Percentiles rank a stretch among this genome's conserved stretches.
Evolutionary conservation across 1,140 invertebrate genomes (phyloP).

Genomic region (Phenacoccus solenopsis): DNA sequence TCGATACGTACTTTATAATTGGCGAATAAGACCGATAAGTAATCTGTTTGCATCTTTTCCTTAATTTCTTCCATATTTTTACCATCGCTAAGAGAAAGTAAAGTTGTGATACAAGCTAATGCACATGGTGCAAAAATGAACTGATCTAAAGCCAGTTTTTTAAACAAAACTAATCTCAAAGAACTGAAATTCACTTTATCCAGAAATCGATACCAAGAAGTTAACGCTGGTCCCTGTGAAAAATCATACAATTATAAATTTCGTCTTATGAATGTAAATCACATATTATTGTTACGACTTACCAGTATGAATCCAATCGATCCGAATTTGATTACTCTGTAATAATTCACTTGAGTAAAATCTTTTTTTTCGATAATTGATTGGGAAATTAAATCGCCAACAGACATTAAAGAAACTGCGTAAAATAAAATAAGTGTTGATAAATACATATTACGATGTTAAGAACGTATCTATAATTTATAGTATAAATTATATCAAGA

Average conservation of each 20-base stretch:
- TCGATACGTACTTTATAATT: conserved; percentile 68
- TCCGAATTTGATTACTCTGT: conserved; percentile 37
- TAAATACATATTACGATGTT: no score
- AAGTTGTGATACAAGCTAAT: conserved; percentile 41
- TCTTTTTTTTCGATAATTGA: conserved; percentile 38
- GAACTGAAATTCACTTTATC: conserved; percentile 43
- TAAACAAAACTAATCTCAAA: conserved; percentile 41
- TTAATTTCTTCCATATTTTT: conserved; percentile 41
- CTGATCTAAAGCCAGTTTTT: conserved; percentile 68
- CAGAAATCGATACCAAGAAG: conserved; percentile 54
- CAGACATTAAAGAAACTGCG: conserved; percentile 41
- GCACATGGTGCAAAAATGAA: conserved; percentile 51
- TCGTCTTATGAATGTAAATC: conserved; percentile 19
- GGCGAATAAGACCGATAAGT: conserved; percentile 50
- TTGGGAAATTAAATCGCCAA: conserved; percentile 45
- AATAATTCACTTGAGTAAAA: conserved; percentile 35
- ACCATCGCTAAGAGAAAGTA: conserved; percentile 47
- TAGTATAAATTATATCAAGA: neutral
- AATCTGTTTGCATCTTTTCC: conserved; percentile 45
- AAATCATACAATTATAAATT: conserved; percentile 24
- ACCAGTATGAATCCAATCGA: conserved; percentile 39
- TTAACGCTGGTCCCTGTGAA: conserved; percentile 52
- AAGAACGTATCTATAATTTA: neutral
- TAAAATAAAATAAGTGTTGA: neutral
- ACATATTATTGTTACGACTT: conserved; percentile 26